phyloP scores from a whole-genome alignment of 2,797 vertebrate species.

The Jordanella pulchra region DNA sequence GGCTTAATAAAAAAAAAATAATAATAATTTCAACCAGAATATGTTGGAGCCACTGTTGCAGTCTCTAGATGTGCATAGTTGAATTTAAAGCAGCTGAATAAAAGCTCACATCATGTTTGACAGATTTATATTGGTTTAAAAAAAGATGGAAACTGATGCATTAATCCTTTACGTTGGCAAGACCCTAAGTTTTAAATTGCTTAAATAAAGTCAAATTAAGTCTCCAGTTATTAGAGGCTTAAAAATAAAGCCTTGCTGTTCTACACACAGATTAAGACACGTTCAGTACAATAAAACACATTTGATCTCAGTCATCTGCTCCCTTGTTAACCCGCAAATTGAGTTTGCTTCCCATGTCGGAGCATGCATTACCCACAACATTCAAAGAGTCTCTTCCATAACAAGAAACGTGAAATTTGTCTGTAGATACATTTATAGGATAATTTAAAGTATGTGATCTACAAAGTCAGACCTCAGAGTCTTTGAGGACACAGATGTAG shows the following conservation, averaged over 20 bases:
- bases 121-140: background rate
- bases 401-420: slow-evolving; percentile 50
- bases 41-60: background rate
- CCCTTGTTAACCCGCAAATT: slow-evolving; percentile 51
- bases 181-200: slow-evolving; percentile 9
- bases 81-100: background rate
- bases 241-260: background rate
- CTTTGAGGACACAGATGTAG: slow-evolving; percentile 76
- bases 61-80: background rate
- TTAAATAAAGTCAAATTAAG: slow-evolving; percentile 15
- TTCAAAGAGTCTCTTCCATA: slow-evolving; percentile 16
- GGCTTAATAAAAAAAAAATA: background rate
- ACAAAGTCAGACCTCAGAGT: slow-evolving; percentile 74
- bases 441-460: slow-evolving; percentile 73
- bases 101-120: background rate
- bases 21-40: background rate
- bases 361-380: background rate
- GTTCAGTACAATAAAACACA: slow-evolving; percentile 26
- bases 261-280: slow-evolving; percentile 3
- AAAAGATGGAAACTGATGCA: background rate
- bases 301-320: slow-evolving; percentile 52
- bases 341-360: slow-evolving; percentile 44
- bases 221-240: slow-evolving; percentile 19
- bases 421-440: slow-evolving; percentile 68
- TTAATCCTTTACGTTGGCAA: background rate